Base-by-base conservation (phyloP, 2,113 vertebrate species). In the Casuarius casuarius region DNA sequence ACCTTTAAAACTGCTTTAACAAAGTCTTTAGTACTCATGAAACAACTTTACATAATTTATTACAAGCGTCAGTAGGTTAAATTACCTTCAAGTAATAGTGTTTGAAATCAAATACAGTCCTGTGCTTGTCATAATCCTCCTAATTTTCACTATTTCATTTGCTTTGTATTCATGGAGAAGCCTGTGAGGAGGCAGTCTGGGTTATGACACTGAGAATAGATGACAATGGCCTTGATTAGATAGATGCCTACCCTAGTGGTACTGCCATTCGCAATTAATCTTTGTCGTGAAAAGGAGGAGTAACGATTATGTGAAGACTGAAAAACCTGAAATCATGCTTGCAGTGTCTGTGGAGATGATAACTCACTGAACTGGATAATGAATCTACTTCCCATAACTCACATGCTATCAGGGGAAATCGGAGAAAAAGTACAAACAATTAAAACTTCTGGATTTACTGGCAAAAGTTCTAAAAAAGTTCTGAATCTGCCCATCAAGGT, bases 11-110 rank as follows among this genome's bases (percentile, higher is more conserved):
- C 4, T 67, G 79, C 35, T 93, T 95, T 94, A 95, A 94, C 81
- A 90, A 95, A 94, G 52, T 54, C 56, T 89, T 87, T 92, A 54
- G 87, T 95, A 93, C 40, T 66, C 23, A 23, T 84, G 29, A 94
- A 97, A 94, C 65, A 75, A 84, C 91, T 94, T 75, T 74, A 91
- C 28, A 12, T 58, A 40, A 95, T 90, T 97, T 88, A 90, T 61
- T 94, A 75, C 23, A 22, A 49, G 73, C 74, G 54, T 92, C 44
- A 63, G 74, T 59, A 93, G 28, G 42, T 94, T 92, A 94, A 81
- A 93, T 71, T 92, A 92, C 56, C 71, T 95, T 71, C 51, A 78
- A 59, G 52, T 80, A 95, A 94, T 9, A 84, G 56, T 3, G 1
- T 80, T 94, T 87, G 89, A 94, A 90, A 95, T 63, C 12, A 74